Evolutionary conservation across 53 echinoderm and acorn worm species (phyloP).

Genomic region (Holothuria leucospilota): DNA sequence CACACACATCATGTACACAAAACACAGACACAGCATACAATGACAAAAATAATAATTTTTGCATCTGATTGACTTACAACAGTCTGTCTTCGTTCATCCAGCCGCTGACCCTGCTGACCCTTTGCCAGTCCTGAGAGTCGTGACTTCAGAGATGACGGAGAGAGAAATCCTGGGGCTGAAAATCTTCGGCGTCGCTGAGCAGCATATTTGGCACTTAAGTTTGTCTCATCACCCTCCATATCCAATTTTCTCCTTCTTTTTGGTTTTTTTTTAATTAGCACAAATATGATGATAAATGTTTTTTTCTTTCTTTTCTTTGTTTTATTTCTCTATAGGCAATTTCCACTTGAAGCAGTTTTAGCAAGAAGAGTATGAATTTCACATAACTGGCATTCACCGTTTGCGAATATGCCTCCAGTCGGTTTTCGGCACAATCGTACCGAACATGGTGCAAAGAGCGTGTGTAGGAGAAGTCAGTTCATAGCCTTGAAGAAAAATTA

Average conservation of each 20-base stretch:
- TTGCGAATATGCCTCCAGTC: slow-evolving; percentile 54
- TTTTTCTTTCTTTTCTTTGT: not conserved
- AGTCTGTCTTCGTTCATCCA: slow-evolving; percentile 27
- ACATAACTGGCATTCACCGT: not conserved
- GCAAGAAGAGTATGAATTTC: too few species aligned
- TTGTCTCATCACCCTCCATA: slow-evolving; percentile 24
- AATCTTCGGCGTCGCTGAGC: slow-evolving; percentile 34
- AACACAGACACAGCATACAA: too few species aligned
- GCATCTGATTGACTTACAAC: slow-evolving; percentile 29
- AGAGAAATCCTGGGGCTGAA: slow-evolving; percentile 47
- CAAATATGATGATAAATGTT: slow-evolving; percentile 9
- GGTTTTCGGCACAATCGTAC: slow-evolving; percentile 38
- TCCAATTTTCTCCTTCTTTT: not conserved
- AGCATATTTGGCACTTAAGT: slow-evolving; percentile 21
- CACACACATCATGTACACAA: too few species aligned
- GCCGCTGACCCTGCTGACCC: slow-evolving; percentile 25
- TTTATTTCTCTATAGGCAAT: not conserved
- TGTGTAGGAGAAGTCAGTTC: slow-evolving; percentile 14
- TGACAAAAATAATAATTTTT: too few species aligned
- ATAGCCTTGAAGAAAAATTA: not conserved
- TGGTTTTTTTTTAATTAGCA: not conserved
- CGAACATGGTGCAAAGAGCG: slow-evolving; percentile 33
- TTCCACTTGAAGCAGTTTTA: slow-evolving; percentile 11
- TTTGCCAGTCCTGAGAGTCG: slow-evolving; percentile 35
- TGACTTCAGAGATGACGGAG: slow-evolving; percentile 44